Conservation (phyloP, 2,888 invertebrate species). For the Hirudinaria manillensis region DNA sequence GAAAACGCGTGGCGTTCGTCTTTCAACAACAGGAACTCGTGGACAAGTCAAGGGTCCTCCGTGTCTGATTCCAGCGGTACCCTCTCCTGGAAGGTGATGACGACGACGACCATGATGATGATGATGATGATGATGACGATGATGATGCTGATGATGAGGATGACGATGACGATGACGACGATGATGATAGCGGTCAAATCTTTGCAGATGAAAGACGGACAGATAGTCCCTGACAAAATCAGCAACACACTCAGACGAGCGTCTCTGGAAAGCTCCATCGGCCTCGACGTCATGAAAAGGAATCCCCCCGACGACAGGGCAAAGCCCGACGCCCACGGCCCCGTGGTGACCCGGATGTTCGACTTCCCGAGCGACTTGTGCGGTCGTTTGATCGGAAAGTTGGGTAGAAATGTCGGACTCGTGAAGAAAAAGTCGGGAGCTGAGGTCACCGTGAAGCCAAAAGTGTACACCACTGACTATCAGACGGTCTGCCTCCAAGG, state of each 20-base stretch:
- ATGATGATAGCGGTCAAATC: not conserved
- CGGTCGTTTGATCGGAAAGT: slow-evolving; percentile 78
- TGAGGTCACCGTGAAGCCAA: slow-evolving; percentile 70
- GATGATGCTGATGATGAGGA: slow-evolving; percentile 1
- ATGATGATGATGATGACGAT: slow-evolving; percentile 17
- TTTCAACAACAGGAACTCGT: too few species aligned
- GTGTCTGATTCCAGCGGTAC: too few species aligned
- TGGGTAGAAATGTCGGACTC: slow-evolving; percentile 73
- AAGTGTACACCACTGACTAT: slow-evolving; percentile 67
- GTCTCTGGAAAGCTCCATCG: not conserved
- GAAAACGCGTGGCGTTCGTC: too few species aligned
- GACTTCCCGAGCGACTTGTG: slow-evolving; percentile 62
- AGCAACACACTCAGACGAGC: not conserved
- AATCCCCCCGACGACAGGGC: too few species aligned
- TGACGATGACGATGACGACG: slow-evolving; percentile 11
- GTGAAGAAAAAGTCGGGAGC: slow-evolving; percentile 72
- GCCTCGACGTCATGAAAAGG: too few species aligned
- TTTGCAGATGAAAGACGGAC: not conserved
- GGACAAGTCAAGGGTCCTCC: too few species aligned
- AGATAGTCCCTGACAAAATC: not conserved
- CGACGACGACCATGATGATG: slow-evolving; percentile 10
- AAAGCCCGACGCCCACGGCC: too few species aligned
- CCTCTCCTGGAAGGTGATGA: slow-evolving; percentile 9
- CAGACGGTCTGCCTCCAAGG: slow-evolving; percentile 81
- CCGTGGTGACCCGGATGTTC: slow-evolving; percentile 45